Conservation (phyloP, 2,797 vertebrate species). For the Enteromius viviparus region DNA sequence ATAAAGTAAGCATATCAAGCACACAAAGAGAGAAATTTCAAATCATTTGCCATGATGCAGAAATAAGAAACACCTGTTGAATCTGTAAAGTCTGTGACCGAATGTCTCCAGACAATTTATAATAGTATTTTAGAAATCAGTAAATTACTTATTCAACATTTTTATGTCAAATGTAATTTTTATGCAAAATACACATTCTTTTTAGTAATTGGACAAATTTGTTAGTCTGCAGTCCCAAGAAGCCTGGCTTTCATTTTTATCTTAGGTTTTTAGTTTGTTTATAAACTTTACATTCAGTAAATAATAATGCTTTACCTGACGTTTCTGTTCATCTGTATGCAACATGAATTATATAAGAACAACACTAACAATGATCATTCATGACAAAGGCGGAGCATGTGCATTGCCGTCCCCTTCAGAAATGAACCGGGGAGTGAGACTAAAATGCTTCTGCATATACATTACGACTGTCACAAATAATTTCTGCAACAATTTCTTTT, state of each 20-base stretch:
- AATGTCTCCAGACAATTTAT: background rate
- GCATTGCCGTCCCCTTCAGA: background rate
- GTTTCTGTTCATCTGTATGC: background rate
- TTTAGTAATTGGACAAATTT: background rate
- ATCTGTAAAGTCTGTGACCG: conserved; percentile 16
- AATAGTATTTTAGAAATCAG: background rate
- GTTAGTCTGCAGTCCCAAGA: background rate
- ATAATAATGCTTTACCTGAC: background rate
- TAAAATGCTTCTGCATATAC: background rate
- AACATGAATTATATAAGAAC: background rate
- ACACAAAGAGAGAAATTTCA: conserved; percentile 59
- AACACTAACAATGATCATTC: background rate
- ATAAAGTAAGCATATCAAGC: conserved; percentile 38
- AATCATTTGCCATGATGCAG: conserved; percentile 2
- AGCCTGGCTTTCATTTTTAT: background rate
- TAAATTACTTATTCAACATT: background rate
- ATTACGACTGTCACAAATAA: background rate
- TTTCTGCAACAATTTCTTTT: background rate
- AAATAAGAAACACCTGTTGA: conserved; percentile 30
- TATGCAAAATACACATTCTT: background rate
- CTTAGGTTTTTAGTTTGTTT: conserved; percentile 5
- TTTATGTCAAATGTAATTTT: background rate
- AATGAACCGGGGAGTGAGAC: background rate
- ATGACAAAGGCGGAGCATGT: too few relatives aligned
- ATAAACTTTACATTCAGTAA: background rate